Base-by-base conservation (phyloP, 2,888 invertebrate species). In the Dioctria rufipes region DNA sequence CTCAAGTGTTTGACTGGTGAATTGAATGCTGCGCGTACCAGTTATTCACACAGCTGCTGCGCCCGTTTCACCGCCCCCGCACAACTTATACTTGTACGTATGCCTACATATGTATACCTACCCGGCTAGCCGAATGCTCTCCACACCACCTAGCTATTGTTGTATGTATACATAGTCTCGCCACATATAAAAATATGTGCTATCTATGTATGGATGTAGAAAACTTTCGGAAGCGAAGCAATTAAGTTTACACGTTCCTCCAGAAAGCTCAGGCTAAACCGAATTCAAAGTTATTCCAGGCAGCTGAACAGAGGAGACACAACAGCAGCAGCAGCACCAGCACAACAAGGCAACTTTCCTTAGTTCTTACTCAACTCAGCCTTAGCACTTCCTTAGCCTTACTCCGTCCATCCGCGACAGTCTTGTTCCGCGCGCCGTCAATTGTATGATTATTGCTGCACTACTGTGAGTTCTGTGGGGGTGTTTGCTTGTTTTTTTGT, bases 211-310 rank as follows among this genome's bases (percentile, higher is more conserved):
- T 25, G 25, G 0, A 25, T 25, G 25, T 25, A 77, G 77, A 63
- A 77, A 77, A 77, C 77, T 77, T 77, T 77, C 77, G 63, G 77
- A 77, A 77, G 77, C 77, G 63, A 77, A 77, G 77, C 77, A 77
- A 77, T 77, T 77, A 77, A 77, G 77, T 77, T 77, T 77, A 77
- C 77, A 77, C 77, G 77, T 77, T 77, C 43, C 77, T 77, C 63
- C 51, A 77, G 63, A 63, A 77, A 77, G 77, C 77, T 77, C 77
- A 25, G 46, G 61, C 49, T 9, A 77, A 77, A 49, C 77, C 77
- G 25, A 77, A 63, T 73, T 73, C 73, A 73, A 25, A 73, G 73
- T 60, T 58, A 73, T 54, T 73, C 73, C 69, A 69, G 71, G 46
- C 69, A 69, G 25, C 25, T 25, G 25, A 25, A 25, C 25, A 25